Percentiles rank a stretch among this genome's conserved stretches.
phyloP scores from a whole-genome alignment of 2,797 vertebrate genomes.

The Allobates femoralis region DNA sequence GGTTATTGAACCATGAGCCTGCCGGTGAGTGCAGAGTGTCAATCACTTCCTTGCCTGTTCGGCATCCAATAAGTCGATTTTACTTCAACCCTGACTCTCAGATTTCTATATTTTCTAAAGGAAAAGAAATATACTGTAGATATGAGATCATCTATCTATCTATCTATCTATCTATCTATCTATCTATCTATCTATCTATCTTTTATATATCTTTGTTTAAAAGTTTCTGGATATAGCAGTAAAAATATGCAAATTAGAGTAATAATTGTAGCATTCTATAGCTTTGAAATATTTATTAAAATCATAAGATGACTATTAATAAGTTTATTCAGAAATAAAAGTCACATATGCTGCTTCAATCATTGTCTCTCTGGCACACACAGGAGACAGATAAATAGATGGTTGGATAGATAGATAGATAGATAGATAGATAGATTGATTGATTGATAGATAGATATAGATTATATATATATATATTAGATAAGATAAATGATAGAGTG shows the following conservation, averaged over 20 bases:
- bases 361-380: neutral
- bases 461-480: too few species aligned
- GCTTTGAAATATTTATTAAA: neutral
- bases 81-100: neutral
- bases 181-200: neutral
- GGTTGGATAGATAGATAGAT: conserved; percentile 5
- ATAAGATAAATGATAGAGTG: neutral
- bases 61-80: neutral
- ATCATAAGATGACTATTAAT: neutral
- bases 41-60: conserved; percentile 22
- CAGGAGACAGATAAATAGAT: neutral
- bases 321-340: neutral
- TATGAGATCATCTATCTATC: neutral
- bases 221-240: neutral
- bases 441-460: neutral
- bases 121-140: neutral
- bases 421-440: neutral
- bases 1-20: conserved; percentile 33
- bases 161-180: conserved; percentile 5
- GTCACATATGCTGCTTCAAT: neutral
- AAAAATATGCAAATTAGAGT: neutral
- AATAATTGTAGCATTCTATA: neutral
- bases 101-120: neutral
- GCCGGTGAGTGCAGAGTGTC: neutral
- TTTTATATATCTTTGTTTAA: too few species aligned